Base-by-base conservation (phyloP, 2,113 vertebrate genomes). In the Ceuthmochares aereus region DNA sequence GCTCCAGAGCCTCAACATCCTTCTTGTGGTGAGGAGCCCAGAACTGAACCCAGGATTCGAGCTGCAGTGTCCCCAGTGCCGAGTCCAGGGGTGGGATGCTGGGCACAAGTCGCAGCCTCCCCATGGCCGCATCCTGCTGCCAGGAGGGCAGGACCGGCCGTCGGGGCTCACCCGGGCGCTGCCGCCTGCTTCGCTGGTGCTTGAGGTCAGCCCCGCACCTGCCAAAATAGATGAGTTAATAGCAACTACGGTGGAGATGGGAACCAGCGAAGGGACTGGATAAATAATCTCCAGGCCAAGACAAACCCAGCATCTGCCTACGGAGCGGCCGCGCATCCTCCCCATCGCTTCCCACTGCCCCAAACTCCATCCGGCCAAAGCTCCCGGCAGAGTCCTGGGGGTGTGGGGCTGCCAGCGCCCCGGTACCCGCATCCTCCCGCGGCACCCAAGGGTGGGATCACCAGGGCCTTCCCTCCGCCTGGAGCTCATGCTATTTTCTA, bases 161-260 rank as follows among this genome's bases (percentile, higher is more conserved):
- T 30, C 2, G 2, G n/a, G n/a, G 43, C 54, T 89, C 74, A 56
- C 18, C 91, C 42, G 1, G 59, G 64, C 80, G 49, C 87, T 87
- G 91, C 82, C 26, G 19, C 87, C 66, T n/a, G 2, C 82, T 93
- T 58, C 3, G 25, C 89, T 96, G 45, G 77, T 87, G 77, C 90
- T 90, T 59, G 93, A 95, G 93, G 93, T 96, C 93, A 96, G 84
- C 79, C 67, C 84, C 75, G 86, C 95, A 97, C 96, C 96, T 97
- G 95, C 95, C 95, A 87, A 97, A 95, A 97, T 63, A 96, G 92
- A 97, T 97, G 96, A 97, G 92, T 97, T 97, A 96, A 97, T 40
- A 95, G 94, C 87, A n/a, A 97, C 80, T 79, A 79, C 0, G 76
- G 74, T 51, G 77, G 78, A 79, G 95, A 95, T 95, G 89, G 69